These are phyloP conservation scores for Clistopyga incitator DNA, from an alignment of 2,888 invertebrate genomes.

Conservation along the genomic window DNA sequence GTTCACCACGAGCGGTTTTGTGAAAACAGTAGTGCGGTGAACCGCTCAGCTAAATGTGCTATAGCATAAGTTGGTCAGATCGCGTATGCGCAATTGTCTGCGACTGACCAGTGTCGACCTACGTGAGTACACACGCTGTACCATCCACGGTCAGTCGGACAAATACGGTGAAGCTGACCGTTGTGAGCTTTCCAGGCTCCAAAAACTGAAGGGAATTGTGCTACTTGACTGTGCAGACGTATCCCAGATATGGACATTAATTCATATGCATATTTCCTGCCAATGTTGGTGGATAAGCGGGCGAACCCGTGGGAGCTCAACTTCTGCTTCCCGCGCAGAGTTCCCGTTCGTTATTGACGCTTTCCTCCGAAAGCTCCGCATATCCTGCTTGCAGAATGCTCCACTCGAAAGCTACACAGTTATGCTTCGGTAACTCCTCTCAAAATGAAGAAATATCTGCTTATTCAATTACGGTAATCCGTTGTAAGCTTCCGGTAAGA, in stretches of 20 bases:
- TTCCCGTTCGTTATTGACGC: constrained; percentile 31
- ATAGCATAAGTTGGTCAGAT: constrained; percentile 18
- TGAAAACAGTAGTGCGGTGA: constrained; percentile 43
- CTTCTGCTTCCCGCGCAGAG: constrained; percentile 24
- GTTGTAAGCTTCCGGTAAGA: neutral
- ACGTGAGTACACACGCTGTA: neutral
- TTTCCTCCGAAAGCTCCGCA: constrained; percentile 37
- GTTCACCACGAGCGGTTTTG: constrained; percentile 30
- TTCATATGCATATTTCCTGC: constrained; percentile 50
- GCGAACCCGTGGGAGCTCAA: constrained; percentile 36
- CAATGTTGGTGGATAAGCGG: constrained; percentile 26
- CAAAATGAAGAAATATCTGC: neutral
- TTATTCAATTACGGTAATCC: constrained; percentile 6
- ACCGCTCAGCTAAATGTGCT: constrained; percentile 34
- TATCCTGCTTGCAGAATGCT: constrained; percentile 35
- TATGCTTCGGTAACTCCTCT: neutral
- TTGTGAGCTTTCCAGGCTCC: neutral
- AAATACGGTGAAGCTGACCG: constrained; percentile 10
- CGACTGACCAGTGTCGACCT: constrained; percentile 18
- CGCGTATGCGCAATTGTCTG: constrained; percentile 21
- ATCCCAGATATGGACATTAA: constrained; percentile 62
- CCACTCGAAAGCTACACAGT: neutral
- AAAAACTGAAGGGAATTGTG: neutral
- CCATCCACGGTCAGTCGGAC: neutral
- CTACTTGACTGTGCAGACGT: constrained; percentile 3